Evolutionary conservation across 1,140 invertebrate genomes (phyloP).

Genomic region (Schlechtendalia chinensis): DNA sequence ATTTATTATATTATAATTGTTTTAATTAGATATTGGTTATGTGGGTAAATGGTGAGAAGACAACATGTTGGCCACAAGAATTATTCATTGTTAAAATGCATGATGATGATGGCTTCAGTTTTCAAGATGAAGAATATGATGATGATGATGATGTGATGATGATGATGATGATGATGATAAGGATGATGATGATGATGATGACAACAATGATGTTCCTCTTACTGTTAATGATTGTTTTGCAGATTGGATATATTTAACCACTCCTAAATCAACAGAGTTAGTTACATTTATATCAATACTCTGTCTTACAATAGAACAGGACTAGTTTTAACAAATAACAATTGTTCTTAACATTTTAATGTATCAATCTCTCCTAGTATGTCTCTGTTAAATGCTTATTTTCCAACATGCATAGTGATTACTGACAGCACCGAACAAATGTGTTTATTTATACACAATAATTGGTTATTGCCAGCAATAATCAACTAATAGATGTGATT

Average conservation of each 20-base stretch:
- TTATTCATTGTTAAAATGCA: conserved; percentile 74
- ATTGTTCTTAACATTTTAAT: no score
- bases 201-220: not conserved
- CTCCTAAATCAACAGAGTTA: conserved; percentile 14
- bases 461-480: no score
- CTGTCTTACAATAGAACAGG: no score
- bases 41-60: conserved; percentile 82
- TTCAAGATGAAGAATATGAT: conserved; percentile 33
- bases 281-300: not conserved
- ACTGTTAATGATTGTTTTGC: conserved; percentile 16
- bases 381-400: no score
- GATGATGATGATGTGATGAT: conserved; percentile 8
- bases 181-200: not conserved
- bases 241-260: conserved; percentile 24
- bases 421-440: no score
- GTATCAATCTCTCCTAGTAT: no score
- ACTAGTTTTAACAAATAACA: no score
- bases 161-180: conserved; percentile 19
- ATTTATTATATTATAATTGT: conserved; percentile 10
- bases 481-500: no score
- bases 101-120: conserved; percentile 63
- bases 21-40: conserved; percentile 64
- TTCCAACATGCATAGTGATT: no score
- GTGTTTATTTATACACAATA: no score
- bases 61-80: conserved; percentile 89